These are phyloP conservation scores for Bilobella aurantiaca DNA, from an alignment of 1,140 invertebrate genomes.

Conservation along the genomic window DNA sequence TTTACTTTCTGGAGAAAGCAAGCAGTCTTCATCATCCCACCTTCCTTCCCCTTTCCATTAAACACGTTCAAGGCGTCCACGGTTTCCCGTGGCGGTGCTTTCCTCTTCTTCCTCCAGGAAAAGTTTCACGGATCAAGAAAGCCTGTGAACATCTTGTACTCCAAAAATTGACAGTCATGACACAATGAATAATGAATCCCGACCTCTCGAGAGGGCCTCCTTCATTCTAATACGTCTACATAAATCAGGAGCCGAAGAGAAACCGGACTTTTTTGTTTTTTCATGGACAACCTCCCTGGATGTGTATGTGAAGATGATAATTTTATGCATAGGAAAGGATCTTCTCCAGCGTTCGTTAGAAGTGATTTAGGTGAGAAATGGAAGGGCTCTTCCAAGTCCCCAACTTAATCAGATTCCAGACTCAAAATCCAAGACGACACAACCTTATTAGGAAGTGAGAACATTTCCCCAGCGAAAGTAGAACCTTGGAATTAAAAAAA, in stretches of 20 bases:
- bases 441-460: neutral
- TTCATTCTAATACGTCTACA: neutral
- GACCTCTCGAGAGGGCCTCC: neutral
- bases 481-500: neutral
- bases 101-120: neutral
- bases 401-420: too few relatives aligned
- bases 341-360: neutral
- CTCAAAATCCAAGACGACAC: neutral
- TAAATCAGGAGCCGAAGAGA: too few relatives aligned
- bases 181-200: constrained; percentile 10
- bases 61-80: neutral
- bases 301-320: neutral
- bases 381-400: neutral
- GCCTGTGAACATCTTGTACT: too few relatives aligned
- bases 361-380: neutral
- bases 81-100: neutral
- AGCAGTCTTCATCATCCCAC: neutral
- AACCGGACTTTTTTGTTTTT: neutral
- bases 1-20: neutral
- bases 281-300: neutral
- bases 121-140: neutral
- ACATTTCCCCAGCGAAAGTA: neutral
- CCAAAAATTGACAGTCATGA: constrained; percentile 4
- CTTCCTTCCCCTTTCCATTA: neutral
- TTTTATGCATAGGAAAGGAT: constrained; percentile 5